A percentile compares a stretch with the other conserved stretches of the same genome.
phyloP scores from a whole-genome alignment of 2,113 vertebrate species.

The Acanthochromis polyacanthus region DNA sequence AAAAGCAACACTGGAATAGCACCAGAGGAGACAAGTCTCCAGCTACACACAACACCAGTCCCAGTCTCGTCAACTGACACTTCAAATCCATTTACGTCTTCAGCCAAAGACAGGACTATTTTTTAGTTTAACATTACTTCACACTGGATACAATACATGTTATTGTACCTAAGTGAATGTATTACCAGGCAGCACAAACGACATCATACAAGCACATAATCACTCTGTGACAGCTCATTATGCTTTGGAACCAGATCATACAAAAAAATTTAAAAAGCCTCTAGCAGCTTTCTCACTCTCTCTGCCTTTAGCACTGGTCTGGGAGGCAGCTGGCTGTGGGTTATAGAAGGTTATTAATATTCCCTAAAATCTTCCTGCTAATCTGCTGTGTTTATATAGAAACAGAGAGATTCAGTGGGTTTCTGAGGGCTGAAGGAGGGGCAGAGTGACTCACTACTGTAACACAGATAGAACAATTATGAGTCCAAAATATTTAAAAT shows the following conservation, averaged over 20 bases:
- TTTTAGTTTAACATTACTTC: neutral
- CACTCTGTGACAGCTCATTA: slow-evolving; percentile 13
- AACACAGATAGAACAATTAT: too few relatives aligned
- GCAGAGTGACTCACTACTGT: too few relatives aligned
- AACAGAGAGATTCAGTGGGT: slow-evolving; percentile 16
- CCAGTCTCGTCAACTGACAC: neutral
- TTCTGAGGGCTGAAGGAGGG: neutral
- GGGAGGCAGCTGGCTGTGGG: slow-evolving; percentile 32
- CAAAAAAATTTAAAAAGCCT: neutral
- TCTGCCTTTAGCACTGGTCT: neutral
- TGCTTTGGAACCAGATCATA: neutral
- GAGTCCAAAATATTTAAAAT: too few relatives aligned
- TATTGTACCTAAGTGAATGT: neutral
- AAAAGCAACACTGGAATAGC: neutral
- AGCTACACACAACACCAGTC: neutral
- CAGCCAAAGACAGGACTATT: neutral
- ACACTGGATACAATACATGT: neutral
- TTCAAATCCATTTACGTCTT: neutral
- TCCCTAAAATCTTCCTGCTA: slow-evolving; percentile 43
- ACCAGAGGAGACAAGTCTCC: neutral
- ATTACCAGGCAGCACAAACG: slow-evolving; percentile 2
- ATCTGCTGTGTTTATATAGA: slow-evolving; percentile 52
- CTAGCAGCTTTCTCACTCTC: neutral
- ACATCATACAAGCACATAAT: neutral
- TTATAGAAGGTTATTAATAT: slow-evolving; percentile 47